These are phyloP conservation scores for Lasioglossum albipes DNA, from an alignment of 1,140 invertebrate species.

Conservation along the genomic window DNA sequence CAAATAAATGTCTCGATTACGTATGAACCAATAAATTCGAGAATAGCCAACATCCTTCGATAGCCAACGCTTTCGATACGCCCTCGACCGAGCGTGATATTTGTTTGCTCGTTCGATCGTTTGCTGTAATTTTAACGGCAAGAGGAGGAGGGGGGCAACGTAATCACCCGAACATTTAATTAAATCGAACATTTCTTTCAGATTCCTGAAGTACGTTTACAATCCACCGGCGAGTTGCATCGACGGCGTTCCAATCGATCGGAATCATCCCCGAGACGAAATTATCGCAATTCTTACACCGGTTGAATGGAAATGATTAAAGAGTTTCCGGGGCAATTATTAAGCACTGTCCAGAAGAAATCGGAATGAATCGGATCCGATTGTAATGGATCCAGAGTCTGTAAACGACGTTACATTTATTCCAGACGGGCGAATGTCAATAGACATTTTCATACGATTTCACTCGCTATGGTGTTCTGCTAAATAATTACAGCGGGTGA, in stretches of 20 bases:
- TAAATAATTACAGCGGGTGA: too few species aligned
- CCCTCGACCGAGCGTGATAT: background rate
- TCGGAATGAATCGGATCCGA: background rate
- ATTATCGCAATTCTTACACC: background rate
- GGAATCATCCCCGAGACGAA: background rate
- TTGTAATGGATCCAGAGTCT: constrained; percentile 17
- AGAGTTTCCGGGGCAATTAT: constrained; percentile 3
- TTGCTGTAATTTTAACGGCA: too few species aligned
- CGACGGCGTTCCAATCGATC: background rate
- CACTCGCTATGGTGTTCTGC: too few species aligned
- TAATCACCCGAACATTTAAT: constrained; percentile 17
- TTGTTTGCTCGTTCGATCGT: too few species aligned
- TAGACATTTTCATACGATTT: too few species aligned
- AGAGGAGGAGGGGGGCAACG: background rate
- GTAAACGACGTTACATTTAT: constrained; percentile 1
- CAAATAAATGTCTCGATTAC: background rate
- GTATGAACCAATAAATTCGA: background rate
- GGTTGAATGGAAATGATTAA: constrained; percentile 7
- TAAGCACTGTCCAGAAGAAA: background rate
- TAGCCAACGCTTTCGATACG: background rate
- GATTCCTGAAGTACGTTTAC: background rate
- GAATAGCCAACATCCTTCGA: background rate
- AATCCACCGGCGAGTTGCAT: background rate
- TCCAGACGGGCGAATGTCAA: background rate
- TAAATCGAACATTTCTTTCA: constrained; percentile 5